phyloP scores from a whole-genome alignment of 2,888 invertebrate species.

The Rotaria macrura region DNA sequence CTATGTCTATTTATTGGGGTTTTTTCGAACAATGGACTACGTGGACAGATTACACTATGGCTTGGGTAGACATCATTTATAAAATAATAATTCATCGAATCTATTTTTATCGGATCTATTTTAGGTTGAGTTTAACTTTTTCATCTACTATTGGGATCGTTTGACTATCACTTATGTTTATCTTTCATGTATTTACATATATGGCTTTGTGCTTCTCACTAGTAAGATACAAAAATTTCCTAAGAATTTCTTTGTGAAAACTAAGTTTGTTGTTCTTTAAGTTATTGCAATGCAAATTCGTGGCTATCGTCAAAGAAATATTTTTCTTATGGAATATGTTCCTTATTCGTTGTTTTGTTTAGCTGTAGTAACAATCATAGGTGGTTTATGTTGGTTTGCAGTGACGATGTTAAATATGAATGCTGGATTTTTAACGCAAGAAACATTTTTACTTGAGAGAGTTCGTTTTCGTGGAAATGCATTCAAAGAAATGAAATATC shows the following conservation, averaged over 20 bases:
- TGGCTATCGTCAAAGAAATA: constrained; percentile 25
- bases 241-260: not conserved
- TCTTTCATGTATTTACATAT: constrained; percentile 28
- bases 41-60: constrained; percentile 32
- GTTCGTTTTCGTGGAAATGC: constrained; percentile 33
- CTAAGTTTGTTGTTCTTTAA: not conserved
- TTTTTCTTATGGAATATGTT: constrained; percentile 27
- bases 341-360: constrained; percentile 23
- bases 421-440: constrained; percentile 32
- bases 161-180: constrained; percentile 30
- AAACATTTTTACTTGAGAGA: constrained; percentile 29
- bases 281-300: constrained; percentile 27
- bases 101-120: not conserved
- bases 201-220: constrained; percentile 26
- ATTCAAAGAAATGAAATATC: constrained; percentile 33
- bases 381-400: constrained; percentile 32
- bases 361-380: constrained; percentile 28
- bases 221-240: not conserved
- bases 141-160: constrained; percentile 33
- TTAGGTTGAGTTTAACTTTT: constrained; percentile 34
- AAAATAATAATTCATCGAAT: not conserved
- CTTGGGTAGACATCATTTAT: constrained; percentile 23
- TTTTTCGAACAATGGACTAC: constrained; percentile 33
- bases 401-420: constrained; percentile 33
- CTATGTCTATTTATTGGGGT: constrained; percentile 28